Conservation (phyloP, 1,140 invertebrate genomes). For the Drosophila fuyamai region DNA sequence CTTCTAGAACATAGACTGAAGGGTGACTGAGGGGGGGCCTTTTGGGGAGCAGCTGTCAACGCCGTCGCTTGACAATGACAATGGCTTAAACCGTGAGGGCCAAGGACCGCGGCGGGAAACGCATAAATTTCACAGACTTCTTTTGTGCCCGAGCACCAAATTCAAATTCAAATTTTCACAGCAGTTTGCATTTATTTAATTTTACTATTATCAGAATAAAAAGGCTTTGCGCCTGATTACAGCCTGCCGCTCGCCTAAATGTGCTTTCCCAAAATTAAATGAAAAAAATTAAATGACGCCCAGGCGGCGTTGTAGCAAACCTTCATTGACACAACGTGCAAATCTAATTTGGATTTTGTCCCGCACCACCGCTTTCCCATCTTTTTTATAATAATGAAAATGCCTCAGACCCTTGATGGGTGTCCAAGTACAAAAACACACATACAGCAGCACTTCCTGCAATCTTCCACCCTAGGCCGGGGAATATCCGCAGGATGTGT, state of each 20-base stretch:
- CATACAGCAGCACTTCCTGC: constrained; percentile 26
- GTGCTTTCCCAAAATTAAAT: constrained; percentile 69
- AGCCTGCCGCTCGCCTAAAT: constrained; percentile 45
- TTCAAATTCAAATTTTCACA: constrained; percentile 63
- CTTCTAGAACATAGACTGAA: constrained; percentile 5
- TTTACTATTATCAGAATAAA: constrained; percentile 79
- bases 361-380: constrained; percentile 34
- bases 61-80: constrained; percentile 72
- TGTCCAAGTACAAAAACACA: constrained; percentile 28
- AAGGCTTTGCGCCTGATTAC: constrained; percentile 81
- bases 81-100: constrained; percentile 44
- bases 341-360: constrained; percentile 63
- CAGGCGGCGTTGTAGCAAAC: constrained; percentile 20
- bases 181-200: constrained; percentile 81
- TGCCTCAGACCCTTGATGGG: constrained; percentile 43
- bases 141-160: constrained; percentile 54
- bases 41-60: constrained; percentile 60
- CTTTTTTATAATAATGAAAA: constrained; percentile 59
- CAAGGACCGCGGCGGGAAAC: constrained; percentile 11
- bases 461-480: constrained; percentile 30
- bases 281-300: constrained; percentile 63
- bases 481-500: constrained; percentile 77
- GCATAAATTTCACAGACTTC: constrained; percentile 71
- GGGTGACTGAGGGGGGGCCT: neutral
- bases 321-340: constrained; percentile 50